These are phyloP conservation scores for Rhabdornis inornatus DNA, from an alignment of 2,113 vertebrate genomes.

Conservation along the genomic window DNA sequence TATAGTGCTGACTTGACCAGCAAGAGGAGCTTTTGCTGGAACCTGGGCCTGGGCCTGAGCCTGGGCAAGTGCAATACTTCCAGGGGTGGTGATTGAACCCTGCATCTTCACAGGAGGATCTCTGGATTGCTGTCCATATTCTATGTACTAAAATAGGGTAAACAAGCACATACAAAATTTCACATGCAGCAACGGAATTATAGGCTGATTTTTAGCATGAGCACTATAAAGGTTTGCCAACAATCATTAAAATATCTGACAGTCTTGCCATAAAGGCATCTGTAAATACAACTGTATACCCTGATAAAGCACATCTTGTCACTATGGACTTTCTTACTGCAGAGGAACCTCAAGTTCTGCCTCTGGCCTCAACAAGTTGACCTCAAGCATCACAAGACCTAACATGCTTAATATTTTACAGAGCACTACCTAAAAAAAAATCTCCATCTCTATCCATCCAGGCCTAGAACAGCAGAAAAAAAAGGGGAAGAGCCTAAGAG, in stretches of 20 bases:
- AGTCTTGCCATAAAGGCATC: neutral
- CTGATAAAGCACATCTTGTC: neutral
- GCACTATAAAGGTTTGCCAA: neutral
- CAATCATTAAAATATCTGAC: neutral
- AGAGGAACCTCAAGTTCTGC: neutral
- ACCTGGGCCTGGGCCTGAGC: conserved; percentile 89
- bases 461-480: neutral
- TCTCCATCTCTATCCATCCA: neutral
- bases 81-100: conserved; percentile 96
- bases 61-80: conserved; percentile 89
- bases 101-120: conserved; percentile 99
- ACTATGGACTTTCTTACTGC: neutral
- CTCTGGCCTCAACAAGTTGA: neutral
- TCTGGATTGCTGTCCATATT: conserved; percentile 98
- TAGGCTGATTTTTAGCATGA: neutral
- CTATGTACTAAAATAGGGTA: conserved; percentile 84
- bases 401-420: neutral
- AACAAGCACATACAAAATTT: neutral
- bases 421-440: neutral
- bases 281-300: neutral
- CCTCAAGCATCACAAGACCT: neutral
- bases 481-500: neutral
- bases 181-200: neutral
- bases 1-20: conserved; percentile 91
- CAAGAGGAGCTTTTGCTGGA: conserved; percentile 87